Evolutionary conservation across 1,140 invertebrate species (phyloP), one percentile per base, ranked within the genome.

Genomic region (Drosophila athabasca): DNA sequence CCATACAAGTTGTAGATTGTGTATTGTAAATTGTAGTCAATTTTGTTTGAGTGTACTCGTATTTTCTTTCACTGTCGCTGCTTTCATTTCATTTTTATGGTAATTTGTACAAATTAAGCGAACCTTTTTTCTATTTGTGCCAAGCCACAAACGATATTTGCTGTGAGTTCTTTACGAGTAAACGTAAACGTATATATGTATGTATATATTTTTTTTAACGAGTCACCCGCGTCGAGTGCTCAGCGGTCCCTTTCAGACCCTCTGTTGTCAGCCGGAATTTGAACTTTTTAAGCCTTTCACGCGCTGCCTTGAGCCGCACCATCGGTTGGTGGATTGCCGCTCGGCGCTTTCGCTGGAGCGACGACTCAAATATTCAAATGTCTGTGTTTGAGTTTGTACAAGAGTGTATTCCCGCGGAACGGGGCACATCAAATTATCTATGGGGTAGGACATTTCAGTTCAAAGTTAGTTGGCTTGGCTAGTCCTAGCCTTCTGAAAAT

Each of bases 21-120:
- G 0, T 19, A 19, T 19, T 19, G 17, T 19, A 19, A 19, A 19
- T 19, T 19, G 17, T 19, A 9, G 3, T 2, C 4, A 11, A 6
- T 17, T 41, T 9, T 7, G 17, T 2, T 17, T 5, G 54, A 45
- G 29, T 46, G 39, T 50, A 49, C 49, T 57, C 35, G 29, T 31
- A 55, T 43, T 77, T 67, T 53, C 60, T 76, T 64, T 75, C 39
- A 59, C 70, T 75, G 71, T 74, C 71, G 70, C 66, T 51, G 67
- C 67, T 77, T 66, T 79, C 73, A 60, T 79, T 89, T 88, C 83
- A 83, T 88, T 88, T 88, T 83, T 89, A 88, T 88, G 83, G 83
- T 88, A 88, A 88, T 88, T 88, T 88, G 83, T 88, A 88, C 83
- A 88, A 88, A 88, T 88, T 88, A 88, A 88, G 83, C 79, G 84